Base-by-base conservation (phyloP, 1,140 invertebrate genomes). In the Zelostemma sp. region DNA sequence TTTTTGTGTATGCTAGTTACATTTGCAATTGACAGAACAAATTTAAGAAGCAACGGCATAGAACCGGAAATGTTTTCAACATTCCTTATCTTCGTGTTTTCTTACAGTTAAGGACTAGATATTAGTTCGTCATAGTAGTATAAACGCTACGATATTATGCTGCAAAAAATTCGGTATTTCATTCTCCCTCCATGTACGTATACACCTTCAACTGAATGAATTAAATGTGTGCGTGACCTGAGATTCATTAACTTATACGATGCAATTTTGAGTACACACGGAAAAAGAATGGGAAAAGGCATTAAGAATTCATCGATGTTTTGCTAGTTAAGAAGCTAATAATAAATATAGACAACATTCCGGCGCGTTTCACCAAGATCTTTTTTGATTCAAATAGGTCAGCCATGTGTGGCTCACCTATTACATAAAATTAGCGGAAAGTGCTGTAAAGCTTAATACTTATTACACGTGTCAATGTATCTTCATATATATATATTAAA, bases 41-140 rank as follows among this genome's bases (percentile, higher is more conserved):
- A 12, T 14, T 41, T 8, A 8, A 15, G 15, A 15, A 41, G 35
- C 35, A 38, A 38, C 35, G 12, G 11, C 4, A 38, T 14, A 5
- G 35, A 38, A 14, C 35, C 35, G 12, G 12, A 38, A 38, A 38
- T 14, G 3, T 14, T 11, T 38, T n/a, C 3, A 38, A 11, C 12
- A 11, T 38, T 38, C 35, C 40, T 41, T 15, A 15, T 33, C 28
- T 40, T 48, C 3, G 17, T 45, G n/a, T 61, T 57, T 53, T 46
- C 61, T 70, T 70, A 70, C 6, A 62, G 33, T 43, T 70, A 70
- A 65, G 54, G 68, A 70, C 68, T 70, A 70, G 68, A 70, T 21
- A 43, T 61, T 48, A 40, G 35, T 62, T 16, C 6, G 28, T 46
- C 21, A 35, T 35, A 45, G 14, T 9, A 31, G 47, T 43, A 57